phyloP scores from a whole-genome alignment of 1,140 invertebrate genomes.

The Aphelenchoides besseyi region DNA sequence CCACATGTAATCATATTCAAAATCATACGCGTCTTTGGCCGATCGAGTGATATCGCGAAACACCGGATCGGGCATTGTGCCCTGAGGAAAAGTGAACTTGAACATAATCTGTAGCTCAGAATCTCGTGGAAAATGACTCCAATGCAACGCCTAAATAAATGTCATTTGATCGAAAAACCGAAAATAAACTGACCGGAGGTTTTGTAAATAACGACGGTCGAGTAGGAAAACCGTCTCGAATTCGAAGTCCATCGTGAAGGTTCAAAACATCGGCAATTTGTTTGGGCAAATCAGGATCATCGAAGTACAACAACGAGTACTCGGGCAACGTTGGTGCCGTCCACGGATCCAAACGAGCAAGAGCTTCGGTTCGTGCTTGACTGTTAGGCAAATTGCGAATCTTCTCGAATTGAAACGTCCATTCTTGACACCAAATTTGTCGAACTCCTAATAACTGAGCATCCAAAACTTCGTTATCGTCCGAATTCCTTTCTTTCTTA shows the following conservation, averaged over 20 bases:
- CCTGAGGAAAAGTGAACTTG: constrained; percentile 46
- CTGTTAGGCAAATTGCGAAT: constrained; percentile 37
- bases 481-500: constrained; percentile 34
- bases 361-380: constrained; percentile 36
- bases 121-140: constrained; percentile 48
- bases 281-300: constrained; percentile 37
- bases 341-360: constrained; percentile 34
- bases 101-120: constrained; percentile 46
- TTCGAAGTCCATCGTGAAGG: constrained; percentile 28
- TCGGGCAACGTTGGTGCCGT: constrained; percentile 22
- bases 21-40: constrained; percentile 25
- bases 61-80: constrained; percentile 32
- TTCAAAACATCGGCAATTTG: constrained; percentile 27
- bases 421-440: constrained; percentile 40
- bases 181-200: constrained; percentile 32
- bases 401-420: constrained; percentile 34
- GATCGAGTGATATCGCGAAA: constrained; percentile 39
- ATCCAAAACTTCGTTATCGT: constrained; percentile 19
- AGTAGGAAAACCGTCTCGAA: constrained; percentile 24
- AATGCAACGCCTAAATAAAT: constrained; percentile 44
- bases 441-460: constrained; percentile 28
- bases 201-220: constrained; percentile 34
- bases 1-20: constrained; percentile 47
- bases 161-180: not conserved
- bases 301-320: constrained; percentile 36